Percentiles rank a stretch among this genome's conserved stretches.
Evolutionary conservation across 2,797 vertebrate genomes (phyloP).

Genomic region (Pseudochirops corinnae): DNA sequence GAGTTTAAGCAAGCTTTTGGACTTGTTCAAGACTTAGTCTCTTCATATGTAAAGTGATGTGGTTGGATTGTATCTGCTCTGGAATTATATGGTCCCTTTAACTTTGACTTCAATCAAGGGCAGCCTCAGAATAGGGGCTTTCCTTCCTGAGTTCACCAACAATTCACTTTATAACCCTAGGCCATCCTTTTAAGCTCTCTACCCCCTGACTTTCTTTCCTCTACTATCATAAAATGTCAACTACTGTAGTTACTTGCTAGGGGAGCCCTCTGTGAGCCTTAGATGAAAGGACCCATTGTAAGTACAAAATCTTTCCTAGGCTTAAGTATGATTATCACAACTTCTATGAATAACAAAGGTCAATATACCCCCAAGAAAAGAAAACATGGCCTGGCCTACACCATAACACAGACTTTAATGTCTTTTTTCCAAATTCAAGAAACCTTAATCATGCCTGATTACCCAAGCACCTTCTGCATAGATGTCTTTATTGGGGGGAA

Average conservation of each 20-base stretch:
- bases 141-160: constrained; percentile 26
- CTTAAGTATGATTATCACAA: constrained; percentile 7
- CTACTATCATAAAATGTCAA: constrained; percentile 35
- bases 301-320: constrained; percentile 37
- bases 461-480: constrained; percentile 20
- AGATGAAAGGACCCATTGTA: constrained; percentile 55
- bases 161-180: neutral
- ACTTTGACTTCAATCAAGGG: constrained; percentile 22
- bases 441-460: constrained; percentile 8
- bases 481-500: constrained; percentile 9
- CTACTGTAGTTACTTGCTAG: constrained; percentile 28
- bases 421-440: constrained; percentile 55
- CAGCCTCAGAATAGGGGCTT: constrained; percentile 24
- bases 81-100: constrained; percentile 9
- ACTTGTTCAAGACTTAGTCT: neutral
- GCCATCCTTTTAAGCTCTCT: constrained; percentile 41
- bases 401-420: constrained; percentile 46
- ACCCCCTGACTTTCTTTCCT: neutral
- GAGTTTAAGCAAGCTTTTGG: neutral
- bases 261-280: constrained; percentile 42
- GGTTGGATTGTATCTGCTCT: constrained; percentile 16
- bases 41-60: neutral
- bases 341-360: constrained; percentile 43
- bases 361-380: constrained; percentile 38
- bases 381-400: constrained; percentile 43